Percentiles rank a stretch among this genome's conserved stretches.
phyloP scores from a whole-genome alignment of 2,113 vertebrate species.

The Calcarius ornatus region DNA sequence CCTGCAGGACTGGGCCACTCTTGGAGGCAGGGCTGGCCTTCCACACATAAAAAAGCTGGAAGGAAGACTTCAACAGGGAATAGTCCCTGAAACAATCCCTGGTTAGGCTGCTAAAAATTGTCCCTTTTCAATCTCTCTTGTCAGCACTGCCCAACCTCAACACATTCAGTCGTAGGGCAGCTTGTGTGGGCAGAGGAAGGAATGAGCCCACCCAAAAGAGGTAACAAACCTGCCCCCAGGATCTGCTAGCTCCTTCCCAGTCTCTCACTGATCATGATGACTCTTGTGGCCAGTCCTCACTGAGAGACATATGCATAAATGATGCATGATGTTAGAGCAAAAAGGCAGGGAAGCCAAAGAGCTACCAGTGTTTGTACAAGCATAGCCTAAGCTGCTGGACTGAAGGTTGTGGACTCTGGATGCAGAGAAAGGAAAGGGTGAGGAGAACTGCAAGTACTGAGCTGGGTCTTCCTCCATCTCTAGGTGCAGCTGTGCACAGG shows the following conservation, averaged over 20 bases:
- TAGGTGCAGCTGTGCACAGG: not conserved
- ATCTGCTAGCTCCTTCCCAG: not conserved
- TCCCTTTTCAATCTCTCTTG: not conserved
- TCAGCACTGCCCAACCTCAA: not conserved
- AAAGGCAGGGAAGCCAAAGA: not conserved
- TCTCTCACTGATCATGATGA: not conserved
- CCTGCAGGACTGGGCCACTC: not conserved
- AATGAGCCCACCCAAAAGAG: not conserved
- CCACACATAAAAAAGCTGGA: not conserved
- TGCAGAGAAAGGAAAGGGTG: not conserved
- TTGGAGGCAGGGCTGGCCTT: not conserved
- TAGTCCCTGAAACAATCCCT: not conserved
- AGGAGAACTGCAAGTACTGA: not conserved
- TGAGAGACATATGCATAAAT: not conserved
- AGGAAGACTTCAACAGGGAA: not conserved
- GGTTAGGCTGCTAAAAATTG: not conserved
- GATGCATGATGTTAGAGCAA: not conserved
- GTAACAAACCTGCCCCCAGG: not conserved
- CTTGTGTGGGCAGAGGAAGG: not conserved
- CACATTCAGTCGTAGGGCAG: not conserved
- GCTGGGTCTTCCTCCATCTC: not conserved
- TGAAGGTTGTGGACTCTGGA: not conserved
- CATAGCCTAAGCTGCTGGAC: not conserved
- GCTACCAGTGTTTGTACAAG: not conserved
- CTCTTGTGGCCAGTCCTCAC: not conserved